phyloP scores from a whole-genome alignment of 1,140 invertebrate genomes.

The Cataglyphis hispanica region DNA sequence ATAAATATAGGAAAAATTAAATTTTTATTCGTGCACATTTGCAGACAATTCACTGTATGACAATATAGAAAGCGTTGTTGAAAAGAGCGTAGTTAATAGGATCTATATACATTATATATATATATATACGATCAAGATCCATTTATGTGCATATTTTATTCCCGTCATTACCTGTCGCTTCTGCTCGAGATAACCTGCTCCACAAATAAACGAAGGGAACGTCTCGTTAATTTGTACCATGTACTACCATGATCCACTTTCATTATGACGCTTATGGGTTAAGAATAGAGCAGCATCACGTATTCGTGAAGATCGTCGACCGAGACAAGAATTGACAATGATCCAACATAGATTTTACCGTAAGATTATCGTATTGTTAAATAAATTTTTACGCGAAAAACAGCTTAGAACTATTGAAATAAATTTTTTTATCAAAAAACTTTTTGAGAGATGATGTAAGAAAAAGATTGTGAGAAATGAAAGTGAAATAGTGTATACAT shows the following conservation, averaged over 20 bases:
- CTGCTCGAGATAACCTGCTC: neutral
- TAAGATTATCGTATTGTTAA: neutral
- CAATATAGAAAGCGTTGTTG: neutral
- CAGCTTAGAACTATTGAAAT: neutral
- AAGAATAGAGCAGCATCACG: conserved; percentile 44
- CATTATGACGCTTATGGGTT: conserved; percentile 30
- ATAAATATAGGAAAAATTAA: neutral
- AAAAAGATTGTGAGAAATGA: neutral
- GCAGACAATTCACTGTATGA: neutral
- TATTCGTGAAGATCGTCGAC: conserved; percentile 13
- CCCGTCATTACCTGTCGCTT: conserved; percentile 40
- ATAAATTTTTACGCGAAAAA: neutral
- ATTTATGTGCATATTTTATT: neutral
- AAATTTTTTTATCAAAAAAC: neutral
- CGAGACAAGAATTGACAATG: conserved; percentile 30
- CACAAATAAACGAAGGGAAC: conserved; percentile 32
- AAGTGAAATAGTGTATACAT: neutral
- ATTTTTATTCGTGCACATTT: neutral
- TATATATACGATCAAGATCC: conserved; percentile 5
- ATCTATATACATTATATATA: neutral
- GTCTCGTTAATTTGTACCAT: conserved; percentile 37
- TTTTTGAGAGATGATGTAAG: neutral
- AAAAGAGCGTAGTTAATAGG: conserved; percentile 3
- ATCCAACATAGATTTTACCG: conserved; percentile 18
- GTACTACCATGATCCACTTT: conserved; percentile 26